These are phyloP conservation scores for Ornithoptera priamus DNA, from an alignment of 2,888 invertebrate species.

Conservation along the genomic window DNA sequence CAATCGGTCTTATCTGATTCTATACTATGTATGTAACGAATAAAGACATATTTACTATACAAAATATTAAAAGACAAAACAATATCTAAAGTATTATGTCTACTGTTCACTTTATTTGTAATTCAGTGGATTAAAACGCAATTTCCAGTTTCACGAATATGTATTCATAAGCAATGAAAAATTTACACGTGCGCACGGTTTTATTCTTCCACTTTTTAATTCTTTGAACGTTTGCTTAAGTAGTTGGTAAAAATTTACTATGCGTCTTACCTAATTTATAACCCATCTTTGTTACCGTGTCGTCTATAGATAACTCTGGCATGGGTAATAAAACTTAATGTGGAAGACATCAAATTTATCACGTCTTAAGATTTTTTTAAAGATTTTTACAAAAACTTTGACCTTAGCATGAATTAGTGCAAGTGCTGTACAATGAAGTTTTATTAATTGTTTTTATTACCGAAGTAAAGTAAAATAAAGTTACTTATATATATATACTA, in stretches of 20 bases:
- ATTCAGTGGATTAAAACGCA: background rate
- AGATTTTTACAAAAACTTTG: background rate
- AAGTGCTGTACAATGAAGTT: background rate
- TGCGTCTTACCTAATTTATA: constrained; percentile 16
- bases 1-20: too few species aligned
- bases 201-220: constrained; percentile 12
- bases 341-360: constrained; percentile 2
- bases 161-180: background rate
- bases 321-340: constrained; percentile 17
- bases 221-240: constrained; percentile 20
- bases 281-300: constrained; percentile 16
- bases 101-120: background rate
- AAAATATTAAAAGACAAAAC: background rate
- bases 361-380: background rate
- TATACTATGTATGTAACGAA: too few species aligned
- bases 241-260: constrained; percentile 13
- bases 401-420: too few species aligned
- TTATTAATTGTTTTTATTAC: background rate
- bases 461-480: background rate
- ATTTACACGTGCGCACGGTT: constrained; percentile 1
- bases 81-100: too few species aligned
- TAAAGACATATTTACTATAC: background rate
- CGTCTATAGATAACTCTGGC: constrained; percentile 16
- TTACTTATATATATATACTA: background rate
- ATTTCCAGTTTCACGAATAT: background rate